Base-by-base conservation (phyloP, 2,888 invertebrate genomes). In the Steinernema hermaphroditum region DNA sequence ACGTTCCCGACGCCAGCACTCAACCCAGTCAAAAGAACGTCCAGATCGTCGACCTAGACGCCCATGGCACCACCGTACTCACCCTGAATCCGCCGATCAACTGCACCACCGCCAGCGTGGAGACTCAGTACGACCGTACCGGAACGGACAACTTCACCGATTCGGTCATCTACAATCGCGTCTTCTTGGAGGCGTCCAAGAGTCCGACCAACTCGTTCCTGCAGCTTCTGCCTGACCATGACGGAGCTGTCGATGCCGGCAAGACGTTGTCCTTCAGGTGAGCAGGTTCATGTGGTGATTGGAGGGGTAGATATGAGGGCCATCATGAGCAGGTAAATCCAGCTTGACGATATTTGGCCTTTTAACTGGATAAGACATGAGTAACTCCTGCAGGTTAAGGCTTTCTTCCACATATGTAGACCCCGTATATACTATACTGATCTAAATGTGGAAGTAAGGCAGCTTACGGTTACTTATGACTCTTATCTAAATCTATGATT, bases 101-200 rank as follows among this genome's bases (percentile, higher is more conserved):
- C 68, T 83, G 84, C 70, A 83, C 83, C 1, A 79, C 76, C 68
- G 81, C 81, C 8, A 72, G 83, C 32, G 82, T 85, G 68, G 85
- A 85, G 72, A 84, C 83, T 22, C 74, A 74, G 24, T 85, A 85
- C 74, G 85, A 85, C 72, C 78, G 82, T 12, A 57, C 74, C 24
- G 84, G 84, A 8, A 81, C 82, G 46, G 84, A 86, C 74, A 83
- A 86, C 74, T 86, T 84, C 78, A 80, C 82, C 9, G 80, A 81
- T 72, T 78, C 81, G 14, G 76, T 76, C 22, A 81, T 85, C 50
- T 83, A 82, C 76, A 77, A 76, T 8, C 78, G 78, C 12, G 70
- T 84, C n/a, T 83, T 82, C 75, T 83, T 86, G 49, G 84, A 86
- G 62, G 85, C 86, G 1, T 80, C 78, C 4, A 81, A 81, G 37